Base-by-base conservation (phyloP, 2,113 vertebrate species). In the Megaceryle torquata region DNA sequence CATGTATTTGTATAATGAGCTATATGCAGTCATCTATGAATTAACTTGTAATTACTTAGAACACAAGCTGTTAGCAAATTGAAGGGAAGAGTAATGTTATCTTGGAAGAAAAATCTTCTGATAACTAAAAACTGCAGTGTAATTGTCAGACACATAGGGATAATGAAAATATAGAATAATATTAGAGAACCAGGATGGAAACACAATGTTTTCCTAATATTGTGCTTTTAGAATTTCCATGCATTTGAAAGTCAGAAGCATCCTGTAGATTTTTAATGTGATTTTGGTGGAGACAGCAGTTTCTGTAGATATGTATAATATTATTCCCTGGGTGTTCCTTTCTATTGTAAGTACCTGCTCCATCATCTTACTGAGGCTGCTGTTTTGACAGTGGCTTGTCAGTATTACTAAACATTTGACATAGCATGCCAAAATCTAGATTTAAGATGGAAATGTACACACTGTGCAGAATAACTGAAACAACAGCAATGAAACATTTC, bases 301-400 rank as follows among this genome's bases (percentile, higher is more conserved):
- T 93, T 93, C 72, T 60, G 43, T 92, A 69, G 46, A 20, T 88
- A n/a, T 75, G 56, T 21, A 18, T 69, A 82, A 48, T 82, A 57
- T 71, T 90, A 91, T 94, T 90, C 72, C 82, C 25, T 4, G 43
- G 15, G 29, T 75, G 39, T 93, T 94, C 46, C 76, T 88, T 96
- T 90, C 35, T 88, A 2, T 83, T 97, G 46, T 64, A 81, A 96
- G 48, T 84, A 84, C 77, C 93, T 84, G 86, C 35, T 97, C 83
- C 53, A 69, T 96, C 86, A 82, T 82, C 61, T 84, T 54, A 29
- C 28, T 1, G n/a, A 93, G 61, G 57, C 39, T 91, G 69, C 60
- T 94, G 56, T 95, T 97, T 94, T 96, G 95, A 96, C 95, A 95
- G 31, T 81, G 31, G n/a, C 80, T 88, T 95, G 96, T 96, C 96